Percentiles rank a stretch among this genome's conserved stretches.
phyloP scores from a whole-genome alignment of 2,113 vertebrate species.

The Rhagologus leucostigma region DNA sequence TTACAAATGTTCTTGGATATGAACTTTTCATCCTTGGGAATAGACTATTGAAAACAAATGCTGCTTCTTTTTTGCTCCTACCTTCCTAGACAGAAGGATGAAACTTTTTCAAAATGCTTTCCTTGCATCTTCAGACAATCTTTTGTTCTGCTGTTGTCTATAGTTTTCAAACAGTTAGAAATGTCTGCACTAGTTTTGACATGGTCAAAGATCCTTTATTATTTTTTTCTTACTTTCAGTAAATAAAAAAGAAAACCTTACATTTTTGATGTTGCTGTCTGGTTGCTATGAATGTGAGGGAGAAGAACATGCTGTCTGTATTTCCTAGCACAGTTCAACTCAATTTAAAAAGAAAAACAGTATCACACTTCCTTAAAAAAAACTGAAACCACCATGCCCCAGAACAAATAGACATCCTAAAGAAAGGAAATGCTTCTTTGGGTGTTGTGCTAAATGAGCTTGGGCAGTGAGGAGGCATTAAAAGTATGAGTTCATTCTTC shows the following conservation, averaged over 20 bases:
- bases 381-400: not conserved
- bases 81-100: not conserved
- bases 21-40: constrained; percentile 53
- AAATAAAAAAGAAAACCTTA: not conserved
- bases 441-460: not conserved
- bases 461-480: not conserved
- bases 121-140: constrained; percentile 41
- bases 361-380: not conserved
- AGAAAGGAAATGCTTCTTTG: not conserved
- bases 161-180: constrained; percentile 56
- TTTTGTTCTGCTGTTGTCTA: constrained; percentile 62
- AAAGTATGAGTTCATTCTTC: not conserved
- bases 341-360: not conserved
- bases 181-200: constrained; percentile 30
- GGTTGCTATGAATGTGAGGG: not conserved
- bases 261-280: not conserved
- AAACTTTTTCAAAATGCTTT: constrained; percentile 39
- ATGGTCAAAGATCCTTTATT: not conserved
- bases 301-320: not conserved
- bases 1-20: not conserved
- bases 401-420: not conserved
- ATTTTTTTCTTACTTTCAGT: not conserved
- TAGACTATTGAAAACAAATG: constrained; percentile 40
- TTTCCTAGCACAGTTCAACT: not conserved
- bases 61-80: not conserved